Evolutionary conservation across 2,797 vertebrate genomes (phyloP).

Genomic region (Pampus argenteus): DNA sequence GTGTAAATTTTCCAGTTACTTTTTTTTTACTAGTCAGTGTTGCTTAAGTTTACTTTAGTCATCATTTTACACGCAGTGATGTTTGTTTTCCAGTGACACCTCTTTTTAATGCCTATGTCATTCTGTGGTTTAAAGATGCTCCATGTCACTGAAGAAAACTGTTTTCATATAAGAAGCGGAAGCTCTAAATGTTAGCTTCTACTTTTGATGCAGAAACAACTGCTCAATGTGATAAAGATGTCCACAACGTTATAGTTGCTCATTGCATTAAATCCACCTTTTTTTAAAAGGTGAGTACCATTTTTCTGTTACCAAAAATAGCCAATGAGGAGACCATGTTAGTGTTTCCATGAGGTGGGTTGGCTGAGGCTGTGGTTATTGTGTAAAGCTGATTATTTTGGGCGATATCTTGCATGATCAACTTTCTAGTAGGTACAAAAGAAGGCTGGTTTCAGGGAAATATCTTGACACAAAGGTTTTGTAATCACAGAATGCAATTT

Average conservation of each 20-base stretch:
- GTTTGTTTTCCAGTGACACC: background rate
- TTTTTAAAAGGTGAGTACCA: background rate
- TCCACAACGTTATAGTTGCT: background rate
- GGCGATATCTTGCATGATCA: background rate
- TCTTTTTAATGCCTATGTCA: conserved; percentile 8
- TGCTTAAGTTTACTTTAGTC: background rate
- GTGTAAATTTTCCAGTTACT: background rate
- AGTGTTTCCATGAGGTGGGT: background rate
- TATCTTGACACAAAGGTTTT: background rate
- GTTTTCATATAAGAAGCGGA: too few relatives aligned
- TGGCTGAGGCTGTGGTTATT: background rate
- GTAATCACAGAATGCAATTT: conserved; percentile 7
- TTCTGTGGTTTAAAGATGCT: conserved; percentile 2
- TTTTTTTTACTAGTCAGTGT: background rate
- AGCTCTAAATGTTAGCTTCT: too few relatives aligned
- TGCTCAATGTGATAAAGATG: background rate
- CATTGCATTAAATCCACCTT: background rate
- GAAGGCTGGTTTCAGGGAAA: background rate
- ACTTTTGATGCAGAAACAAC: background rate
- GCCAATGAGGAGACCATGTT: background rate
- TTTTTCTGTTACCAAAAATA: too few relatives aligned
- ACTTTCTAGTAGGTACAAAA: background rate
- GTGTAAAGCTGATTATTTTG: background rate
- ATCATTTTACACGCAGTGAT: background rate
- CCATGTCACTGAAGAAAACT: background rate